Conservation (phyloP, 2,113 vertebrate species). For the Sturnus vulgaris region DNA sequence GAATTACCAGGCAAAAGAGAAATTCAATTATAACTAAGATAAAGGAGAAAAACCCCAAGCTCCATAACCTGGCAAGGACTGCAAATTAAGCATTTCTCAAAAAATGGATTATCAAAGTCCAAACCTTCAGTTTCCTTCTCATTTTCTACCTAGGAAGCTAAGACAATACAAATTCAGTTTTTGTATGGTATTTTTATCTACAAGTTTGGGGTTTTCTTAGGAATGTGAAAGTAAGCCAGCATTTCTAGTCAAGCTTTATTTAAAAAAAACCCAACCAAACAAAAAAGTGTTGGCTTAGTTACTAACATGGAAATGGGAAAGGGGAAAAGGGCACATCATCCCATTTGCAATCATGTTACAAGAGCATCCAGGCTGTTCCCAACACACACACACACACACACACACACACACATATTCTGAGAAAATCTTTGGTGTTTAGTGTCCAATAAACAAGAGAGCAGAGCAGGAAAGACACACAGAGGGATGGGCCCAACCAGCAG, state of each 20-base stretch:
- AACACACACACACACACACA: background rate
- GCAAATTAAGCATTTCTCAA: background rate
- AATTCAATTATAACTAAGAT: background rate
- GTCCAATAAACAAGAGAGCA: background rate
- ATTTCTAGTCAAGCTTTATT: background rate
- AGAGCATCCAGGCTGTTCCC: background rate
- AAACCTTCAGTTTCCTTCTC: background rate
- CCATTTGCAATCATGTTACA: background rate
- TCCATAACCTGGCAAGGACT: background rate
- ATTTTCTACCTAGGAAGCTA: background rate
- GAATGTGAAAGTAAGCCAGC: background rate
- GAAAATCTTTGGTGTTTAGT: background rate
- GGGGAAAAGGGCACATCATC: background rate
- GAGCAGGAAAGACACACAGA: background rate
- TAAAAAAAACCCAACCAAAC: background rate
- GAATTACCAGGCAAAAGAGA: background rate
- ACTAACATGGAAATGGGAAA: background rate
- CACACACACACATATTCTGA: background rate
- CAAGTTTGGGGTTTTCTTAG: background rate
- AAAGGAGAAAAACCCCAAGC: background rate
- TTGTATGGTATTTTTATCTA: background rate
- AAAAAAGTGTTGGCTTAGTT: background rate
- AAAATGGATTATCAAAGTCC: background rate
- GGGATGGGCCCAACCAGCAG: background rate
- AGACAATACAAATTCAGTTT: background rate